Percentiles rank a stretch among this genome's conserved stretches.
Conservation (phyloP, 2,113 vertebrate genomes). For the Myiozetetes cayanensis region DNA sequence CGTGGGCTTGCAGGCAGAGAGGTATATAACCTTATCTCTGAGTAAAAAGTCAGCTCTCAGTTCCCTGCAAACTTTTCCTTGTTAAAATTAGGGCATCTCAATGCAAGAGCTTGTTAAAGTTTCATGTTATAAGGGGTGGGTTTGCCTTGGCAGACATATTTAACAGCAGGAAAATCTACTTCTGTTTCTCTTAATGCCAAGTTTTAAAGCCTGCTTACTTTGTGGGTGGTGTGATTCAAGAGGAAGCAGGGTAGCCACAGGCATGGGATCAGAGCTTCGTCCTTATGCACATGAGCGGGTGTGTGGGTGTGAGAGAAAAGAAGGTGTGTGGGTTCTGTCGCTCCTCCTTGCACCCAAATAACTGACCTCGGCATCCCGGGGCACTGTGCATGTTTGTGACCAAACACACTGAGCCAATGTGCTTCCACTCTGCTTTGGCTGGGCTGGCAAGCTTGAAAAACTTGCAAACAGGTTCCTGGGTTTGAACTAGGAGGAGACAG, state of each 20-base stretch:
- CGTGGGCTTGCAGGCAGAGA: constrained; percentile 7
- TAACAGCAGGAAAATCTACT: constrained; percentile 51
- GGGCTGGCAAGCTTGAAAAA: not conserved
- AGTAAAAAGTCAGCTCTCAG: constrained; percentile 36
- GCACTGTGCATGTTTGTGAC: rapidly evolving
- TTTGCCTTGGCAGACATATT: constrained; percentile 48
- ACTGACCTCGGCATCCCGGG: rapidly evolving
- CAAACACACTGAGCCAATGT: rapidly evolving
- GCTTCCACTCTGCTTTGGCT: not conserved
- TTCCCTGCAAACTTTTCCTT: constrained; percentile 32
- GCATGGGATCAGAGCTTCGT: constrained; percentile 43
- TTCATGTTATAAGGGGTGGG: constrained; percentile 38
- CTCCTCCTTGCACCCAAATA: not conserved
- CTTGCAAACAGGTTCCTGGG: not conserved
- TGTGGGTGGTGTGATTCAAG: constrained; percentile 55
- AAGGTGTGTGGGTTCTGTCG: not conserved
- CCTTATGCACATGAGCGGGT: not conserved
- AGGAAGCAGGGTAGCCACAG: constrained; percentile 48
- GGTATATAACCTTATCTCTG: constrained; percentile 20
- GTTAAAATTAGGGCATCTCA: constrained; percentile 56
- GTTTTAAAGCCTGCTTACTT: constrained; percentile 46
- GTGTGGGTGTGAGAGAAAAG: constrained; percentile 54
- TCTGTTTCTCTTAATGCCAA: constrained; percentile 54
- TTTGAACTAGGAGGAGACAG: not conserved
- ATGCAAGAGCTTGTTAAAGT: constrained; percentile 45